Evolutionary conservation across 30 jellyfish, hydroid and myxozoan species (phyloP), one percentile per base, ranked within the genome.

Genomic region (Hydractinia echinata): DNA sequence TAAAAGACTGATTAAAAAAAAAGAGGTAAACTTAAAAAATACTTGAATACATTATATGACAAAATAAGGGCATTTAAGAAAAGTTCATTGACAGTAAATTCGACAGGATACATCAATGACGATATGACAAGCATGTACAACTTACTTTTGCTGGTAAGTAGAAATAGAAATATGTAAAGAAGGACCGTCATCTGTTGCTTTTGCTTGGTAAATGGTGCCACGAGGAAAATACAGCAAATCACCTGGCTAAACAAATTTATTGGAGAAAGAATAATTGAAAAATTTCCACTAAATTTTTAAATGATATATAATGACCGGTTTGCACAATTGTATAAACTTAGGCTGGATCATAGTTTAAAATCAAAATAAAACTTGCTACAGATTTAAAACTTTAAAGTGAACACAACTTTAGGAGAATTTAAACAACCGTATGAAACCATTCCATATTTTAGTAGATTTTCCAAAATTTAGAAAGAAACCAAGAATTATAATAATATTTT

Each of bases 141-240:
- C 97, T 51, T 77, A 85, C 97, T 90, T 82, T 66, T 79, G 69
- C 77, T 92, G 98, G 73, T 82, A 92, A 18, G 98, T 92, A 18
- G 98, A 92, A 1, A 92, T 53, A 19, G 96, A 74, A 6, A 92
- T 53, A 56, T 92, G 98, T 13, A 92, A 72, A 19, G 98, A 92
- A 71, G 53, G 77, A 18, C 95, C 89, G 8, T 78, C 96, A 49
- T 69, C 53, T 9, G 86, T 55, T 16, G 97, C 62, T 60, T 64
- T 55, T 6, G 96, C 95, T 76, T 84, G 89, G 84, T 82, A 94
- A 2, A 92, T 84, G n/a, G 96, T 88, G 55, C 98, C 98, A 70
- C 98, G 76, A 70, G 98, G 98, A 44, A 82, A 86, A 67, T 92
- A 92, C 18, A 92, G 89, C 56, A 86, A 67, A 54, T 92, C 98